Evolutionary conservation across 2,888 invertebrate genomes (phyloP).

Genomic region (Brachyptera putata): DNA sequence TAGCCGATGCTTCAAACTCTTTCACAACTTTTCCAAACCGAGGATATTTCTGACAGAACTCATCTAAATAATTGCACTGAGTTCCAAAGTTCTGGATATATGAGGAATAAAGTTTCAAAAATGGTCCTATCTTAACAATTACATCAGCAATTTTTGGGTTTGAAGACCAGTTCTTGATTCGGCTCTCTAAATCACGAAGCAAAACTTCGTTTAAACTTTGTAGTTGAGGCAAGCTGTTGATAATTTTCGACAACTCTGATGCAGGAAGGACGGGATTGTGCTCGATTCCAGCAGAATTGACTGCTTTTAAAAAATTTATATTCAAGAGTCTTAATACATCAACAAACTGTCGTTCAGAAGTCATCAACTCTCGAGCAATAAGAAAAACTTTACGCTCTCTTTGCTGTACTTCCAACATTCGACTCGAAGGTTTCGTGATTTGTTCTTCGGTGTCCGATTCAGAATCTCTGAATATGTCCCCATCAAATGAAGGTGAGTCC

Average conservation of each 20-base stretch:
- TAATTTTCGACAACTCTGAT: constrained; percentile 47
- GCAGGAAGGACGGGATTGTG: constrained; percentile 44
- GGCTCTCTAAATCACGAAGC: constrained; percentile 47
- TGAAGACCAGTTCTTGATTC: constrained; percentile 48
- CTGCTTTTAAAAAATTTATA: constrained; percentile 47
- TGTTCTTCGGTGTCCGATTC: constrained; percentile 32
- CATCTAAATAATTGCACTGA: constrained; percentile 48
- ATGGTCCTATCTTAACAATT: constrained; percentile 55
- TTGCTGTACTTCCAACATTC: constrained; percentile 34
- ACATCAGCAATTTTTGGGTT: constrained; percentile 50
- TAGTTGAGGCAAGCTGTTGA: constrained; percentile 51
- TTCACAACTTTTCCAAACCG: constrained; percentile 47
- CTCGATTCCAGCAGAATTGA: constrained; percentile 40
- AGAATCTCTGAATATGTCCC: constrained; percentile 28
- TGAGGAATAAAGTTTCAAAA: constrained; percentile 53
- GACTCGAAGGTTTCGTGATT: constrained; percentile 2
- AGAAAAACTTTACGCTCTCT: constrained; percentile 45
- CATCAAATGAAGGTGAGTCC: constrained; percentile 11
- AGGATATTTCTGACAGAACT: constrained; percentile 48
- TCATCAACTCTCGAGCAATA: constrained; percentile 52
- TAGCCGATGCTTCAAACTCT: constrained; percentile 47
- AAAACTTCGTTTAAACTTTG: constrained; percentile 52
- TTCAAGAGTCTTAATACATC: constrained; percentile 51
- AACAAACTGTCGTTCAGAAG: constrained; percentile 53
- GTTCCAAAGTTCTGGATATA: constrained; percentile 53